These are phyloP conservation scores for Himalopsyche anomala DNA, from an alignment of 2,888 invertebrate genomes.

Conservation along the genomic window DNA sequence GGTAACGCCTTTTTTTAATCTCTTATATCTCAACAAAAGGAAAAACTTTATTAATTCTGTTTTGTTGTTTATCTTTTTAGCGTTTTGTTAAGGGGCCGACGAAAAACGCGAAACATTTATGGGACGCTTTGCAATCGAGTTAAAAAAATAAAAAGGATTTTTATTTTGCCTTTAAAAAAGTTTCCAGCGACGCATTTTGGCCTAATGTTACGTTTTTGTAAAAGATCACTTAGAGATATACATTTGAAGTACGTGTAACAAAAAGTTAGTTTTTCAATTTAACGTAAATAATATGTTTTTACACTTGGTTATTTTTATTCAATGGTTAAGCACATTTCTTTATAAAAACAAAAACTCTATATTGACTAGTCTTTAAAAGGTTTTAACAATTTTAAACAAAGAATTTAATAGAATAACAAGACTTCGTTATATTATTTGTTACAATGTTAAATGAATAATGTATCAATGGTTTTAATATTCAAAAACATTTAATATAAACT, in stretches of 20 bases:
- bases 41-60: slow-evolving; percentile 34
- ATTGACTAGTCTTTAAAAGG: too few relatives aligned
- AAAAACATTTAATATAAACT: too few relatives aligned
- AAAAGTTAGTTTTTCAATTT: not conserved
- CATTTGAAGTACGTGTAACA: not conserved
- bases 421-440: too few relatives aligned
- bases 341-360: too few relatives aligned
- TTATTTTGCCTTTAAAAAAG: slow-evolving; percentile 20
- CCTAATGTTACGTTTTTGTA: slow-evolving; percentile 5
- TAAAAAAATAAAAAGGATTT: slow-evolving; percentile 34
- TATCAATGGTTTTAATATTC: too few relatives aligned
- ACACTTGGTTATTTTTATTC: too few relatives aligned
- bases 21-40: slow-evolving; percentile 34
- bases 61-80: slow-evolving; percentile 34
- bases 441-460: too few relatives aligned
- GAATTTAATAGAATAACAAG: too few relatives aligned
- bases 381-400: too few relatives aligned
- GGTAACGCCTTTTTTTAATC: slow-evolving; percentile 30
- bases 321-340: too few relatives aligned
- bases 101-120: slow-evolving; percentile 26
- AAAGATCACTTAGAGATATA: slow-evolving; percentile 11
- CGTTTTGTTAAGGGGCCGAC: slow-evolving; percentile 26
- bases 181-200: not conserved
- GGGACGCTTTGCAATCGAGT: slow-evolving; percentile 16
- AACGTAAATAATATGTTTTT: not conserved